These are phyloP conservation scores for Paracyclopina nana DNA, from an alignment of 1,140 invertebrate species.

Conservation along the genomic window DNA sequence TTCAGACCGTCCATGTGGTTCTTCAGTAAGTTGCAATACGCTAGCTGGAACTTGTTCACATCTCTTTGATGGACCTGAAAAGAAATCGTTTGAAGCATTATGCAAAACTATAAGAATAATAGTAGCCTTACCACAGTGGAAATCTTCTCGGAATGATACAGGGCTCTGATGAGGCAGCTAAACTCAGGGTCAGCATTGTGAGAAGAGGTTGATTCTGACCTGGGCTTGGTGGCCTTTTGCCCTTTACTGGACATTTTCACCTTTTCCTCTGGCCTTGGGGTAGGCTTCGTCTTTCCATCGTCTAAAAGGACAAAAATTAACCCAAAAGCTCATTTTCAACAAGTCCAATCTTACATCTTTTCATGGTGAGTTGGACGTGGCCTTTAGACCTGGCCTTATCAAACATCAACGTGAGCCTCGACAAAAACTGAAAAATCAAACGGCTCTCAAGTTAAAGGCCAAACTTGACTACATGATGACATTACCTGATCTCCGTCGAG, in stretches of 20 bases:
- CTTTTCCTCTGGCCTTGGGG: neutral
- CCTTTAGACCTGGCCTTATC: constrained; percentile 5
- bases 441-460: too few species aligned
- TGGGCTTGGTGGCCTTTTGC: neutral
- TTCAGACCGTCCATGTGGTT: constrained; percentile 5
- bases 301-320: constrained; percentile 6
- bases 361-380: neutral
- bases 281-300: neutral
- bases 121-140: neutral
- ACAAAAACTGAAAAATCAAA: constrained; percentile 8
- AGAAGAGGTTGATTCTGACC: neutral
- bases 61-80: neutral
- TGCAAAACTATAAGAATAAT: neutral
- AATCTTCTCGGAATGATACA: neutral
- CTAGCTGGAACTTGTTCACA: constrained; percentile 6
- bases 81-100: neutral
- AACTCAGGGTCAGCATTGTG: neutral
- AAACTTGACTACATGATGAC: too few species aligned
- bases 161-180: neutral
- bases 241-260: neutral
- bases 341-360: neutral
- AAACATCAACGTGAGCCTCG: constrained; percentile 3
- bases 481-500: too few species aligned
- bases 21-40: neutral
- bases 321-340: neutral